A percentile compares a stretch with the other conserved stretches of the same genome.
Evolutionary conservation across 2,888 invertebrate genomes (phyloP).

Genomic region (Cynaeus angustus): DNA sequence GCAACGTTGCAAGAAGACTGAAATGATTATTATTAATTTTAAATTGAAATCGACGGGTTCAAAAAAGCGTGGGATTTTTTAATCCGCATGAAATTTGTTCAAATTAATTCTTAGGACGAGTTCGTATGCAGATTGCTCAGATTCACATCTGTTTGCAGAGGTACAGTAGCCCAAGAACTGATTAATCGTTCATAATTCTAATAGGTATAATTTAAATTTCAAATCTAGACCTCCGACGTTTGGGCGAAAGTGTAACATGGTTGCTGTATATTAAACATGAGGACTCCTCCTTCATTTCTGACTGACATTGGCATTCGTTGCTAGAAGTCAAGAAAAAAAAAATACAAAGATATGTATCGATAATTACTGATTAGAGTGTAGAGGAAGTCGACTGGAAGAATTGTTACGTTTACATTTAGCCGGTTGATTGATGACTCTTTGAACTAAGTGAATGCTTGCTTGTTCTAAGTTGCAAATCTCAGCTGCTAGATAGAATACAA

Average conservation of each 20-base stretch:
- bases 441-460: background rate
- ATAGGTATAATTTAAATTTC: conserved; percentile 32
- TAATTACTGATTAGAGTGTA: background rate
- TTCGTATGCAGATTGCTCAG: background rate
- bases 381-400: background rate
- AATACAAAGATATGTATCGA: background rate
- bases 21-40: conserved; percentile 4
- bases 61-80: conserved; percentile 12
- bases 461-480: background rate
- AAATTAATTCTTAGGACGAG: background rate
- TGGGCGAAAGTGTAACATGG: conserved; percentile 14
- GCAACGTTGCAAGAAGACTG: conserved; percentile 10
- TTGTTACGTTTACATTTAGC: background rate
- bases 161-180: background rate
- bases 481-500: too few relatives aligned
- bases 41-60: conserved; percentile 5
- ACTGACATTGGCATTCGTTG: background rate
- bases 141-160: conserved; percentile 4
- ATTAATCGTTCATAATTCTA: conserved; percentile 30
- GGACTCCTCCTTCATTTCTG: background rate
- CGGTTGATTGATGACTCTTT: background rate
- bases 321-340: background rate
- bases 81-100: background rate
- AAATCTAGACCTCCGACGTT: conserved; percentile 27
- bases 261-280: background rate